These are phyloP conservation scores for Sipha maydis DNA, from an alignment of 2,888 invertebrate species.

Conservation along the genomic window DNA sequence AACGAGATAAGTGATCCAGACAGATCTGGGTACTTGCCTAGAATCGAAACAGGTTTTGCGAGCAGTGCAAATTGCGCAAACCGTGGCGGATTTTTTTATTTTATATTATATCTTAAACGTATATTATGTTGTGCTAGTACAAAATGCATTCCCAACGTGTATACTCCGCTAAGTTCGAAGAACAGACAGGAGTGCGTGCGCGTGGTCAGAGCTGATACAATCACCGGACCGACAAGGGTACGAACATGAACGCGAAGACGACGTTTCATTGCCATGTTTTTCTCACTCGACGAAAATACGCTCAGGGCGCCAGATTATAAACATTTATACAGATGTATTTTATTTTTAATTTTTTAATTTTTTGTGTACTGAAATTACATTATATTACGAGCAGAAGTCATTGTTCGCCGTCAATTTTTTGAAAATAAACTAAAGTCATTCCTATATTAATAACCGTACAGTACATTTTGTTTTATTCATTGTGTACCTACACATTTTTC, in stretches of 20 bases:
- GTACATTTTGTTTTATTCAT: no score
- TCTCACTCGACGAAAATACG: neutral
- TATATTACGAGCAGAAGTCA: neutral
- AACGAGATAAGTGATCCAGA: constrained; percentile 24
- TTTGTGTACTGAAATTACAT: neutral
- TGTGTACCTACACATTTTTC: no score
- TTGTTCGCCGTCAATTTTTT: neutral
- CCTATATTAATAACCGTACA: no score
- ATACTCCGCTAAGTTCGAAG: neutral
- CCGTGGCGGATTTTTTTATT: neutral
- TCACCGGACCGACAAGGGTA: constrained; percentile 10
- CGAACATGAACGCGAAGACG: neutral
- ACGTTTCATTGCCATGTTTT: constrained; percentile 32
- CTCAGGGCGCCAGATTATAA: neutral
- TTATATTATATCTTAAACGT: neutral
- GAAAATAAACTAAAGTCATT: neutral
- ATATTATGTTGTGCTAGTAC: no score
- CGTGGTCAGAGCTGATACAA: neutral
- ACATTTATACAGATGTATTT: neutral
- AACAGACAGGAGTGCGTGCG: neutral
- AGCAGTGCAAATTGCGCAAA: neutral
- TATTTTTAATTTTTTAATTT: neutral
- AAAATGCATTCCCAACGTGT: neutral
- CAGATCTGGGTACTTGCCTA: neutral
- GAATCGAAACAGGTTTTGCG: constrained; percentile 38